Base-by-base conservation (phyloP, 2,888 invertebrate genomes). In the Himalopsyche anomala region DNA sequence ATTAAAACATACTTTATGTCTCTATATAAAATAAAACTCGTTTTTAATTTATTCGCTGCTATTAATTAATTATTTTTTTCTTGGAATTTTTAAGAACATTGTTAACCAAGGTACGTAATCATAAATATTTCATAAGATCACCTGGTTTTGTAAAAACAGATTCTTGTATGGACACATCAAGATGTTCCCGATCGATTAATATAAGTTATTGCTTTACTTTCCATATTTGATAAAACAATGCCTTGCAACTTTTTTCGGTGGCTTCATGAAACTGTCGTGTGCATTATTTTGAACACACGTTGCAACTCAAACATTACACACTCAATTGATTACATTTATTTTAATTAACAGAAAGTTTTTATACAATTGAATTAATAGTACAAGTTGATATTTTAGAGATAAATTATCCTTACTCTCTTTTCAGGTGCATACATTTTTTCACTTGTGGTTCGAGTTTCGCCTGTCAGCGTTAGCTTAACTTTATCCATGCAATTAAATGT, bases 161-260 rank as follows among this genome's bases (percentile, higher is more conserved):
- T 80, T 38, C 42, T 40, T 9, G 80, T 38, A 38, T 42, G 80
- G 80, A 38, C 40, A 42, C 80, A 80, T 42, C 42, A 40, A 40
- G 80, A 38, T 38, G 80, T 38, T 42, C 80, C 38, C 80, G 80
- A 80, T 80, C 40, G 81, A 36, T 83, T 56, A 51, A 42, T 45
- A 74, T 84, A 84, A 84, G 19, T 38, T 84, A 84, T 84, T 19
- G 74, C 84, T 84, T 84, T 40, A 84, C 74, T 84, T 74, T 84
- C 84, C 84, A 84, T 84, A 79, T 84, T 28, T 62, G 79, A 84
- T 28, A 80, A 80, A 36, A 80, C 80, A 80, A 42, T 42, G 40
- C 40, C 38, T 80, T 19, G 11, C 80, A 40, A 15, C n/a, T 62
- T 62, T 62, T 62, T 62, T 19, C 62, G 12, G 42, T 51, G 51